Evolutionary conservation across 2,797 vertebrate genomes (phyloP), one percentile per base, ranked within the genome.

Genomic region (Threskiornis aethiopicus): DNA sequence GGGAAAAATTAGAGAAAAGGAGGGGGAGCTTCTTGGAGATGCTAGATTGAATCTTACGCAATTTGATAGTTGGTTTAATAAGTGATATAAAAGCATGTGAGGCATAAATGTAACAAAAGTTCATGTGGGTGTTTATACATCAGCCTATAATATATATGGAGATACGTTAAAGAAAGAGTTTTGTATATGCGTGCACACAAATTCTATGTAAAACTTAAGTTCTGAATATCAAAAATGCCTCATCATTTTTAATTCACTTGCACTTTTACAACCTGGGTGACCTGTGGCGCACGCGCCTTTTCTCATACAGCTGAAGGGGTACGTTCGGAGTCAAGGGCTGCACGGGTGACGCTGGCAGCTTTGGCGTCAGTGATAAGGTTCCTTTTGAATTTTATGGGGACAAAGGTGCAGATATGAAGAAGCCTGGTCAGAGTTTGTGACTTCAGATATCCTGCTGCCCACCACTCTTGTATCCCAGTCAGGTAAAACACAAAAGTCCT

Each of bases 381-480:
- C 33, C 42, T 70, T 59, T 21, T 44, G 28, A 55, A 14, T n/a
- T 62, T 69, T 29, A 2, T 33, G 33, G 17, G 41, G 73, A 25
- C 20, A 82, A 1, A 88, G 39, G 46, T 46, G 37, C 55, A 46
- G 24, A 4, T 52, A 6, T 4, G 21, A 37, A 85, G 62, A 58
- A 41, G 2, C 5, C 41, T 55, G 22, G 13, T 46, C 31, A 44
- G 47, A 46, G 31, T 37, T 65, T 0, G 0, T 51, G 7, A n/a
- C 20, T 87, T 58, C 22, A 61, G 8, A 20, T 65, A 31, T 9
- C 11, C 33, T 46, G 35, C 62, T 67, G 39, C 16, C 42, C 21
- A 22, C 28, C n/a, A 1, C 24, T 84, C 15, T 20, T 35, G 22
- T 35, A 6, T 26, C 62, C 3, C 3, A 31, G 29, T 62, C 47